phyloP scores from a whole-genome alignment of 2,888 invertebrate species.

The Pheosia tremula region DNA sequence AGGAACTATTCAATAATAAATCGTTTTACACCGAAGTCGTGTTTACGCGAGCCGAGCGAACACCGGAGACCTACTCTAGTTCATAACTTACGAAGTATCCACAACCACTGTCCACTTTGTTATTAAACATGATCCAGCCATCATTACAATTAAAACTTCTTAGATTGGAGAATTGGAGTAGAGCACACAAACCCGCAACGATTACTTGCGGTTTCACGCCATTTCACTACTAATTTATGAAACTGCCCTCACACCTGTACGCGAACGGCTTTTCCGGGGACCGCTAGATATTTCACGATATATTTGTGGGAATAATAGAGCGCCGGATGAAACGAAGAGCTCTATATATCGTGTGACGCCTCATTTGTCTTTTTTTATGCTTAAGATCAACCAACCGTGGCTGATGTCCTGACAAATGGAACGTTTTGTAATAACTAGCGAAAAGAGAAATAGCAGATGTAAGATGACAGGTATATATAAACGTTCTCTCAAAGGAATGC shows the following conservation, averaged over 20 bases:
- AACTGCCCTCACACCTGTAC: constrained; percentile 21
- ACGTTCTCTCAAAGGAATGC: too few species aligned
- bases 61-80: background rate
- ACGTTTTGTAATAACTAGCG: background rate
- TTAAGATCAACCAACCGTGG: background rate
- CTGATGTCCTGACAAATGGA: background rate
- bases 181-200: constrained; percentile 14
- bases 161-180: too few species aligned
- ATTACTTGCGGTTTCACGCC: constrained; percentile 46
- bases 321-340: background rate
- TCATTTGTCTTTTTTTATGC: background rate
- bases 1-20: constrained; percentile 23
- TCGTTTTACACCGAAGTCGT: constrained; percentile 30
- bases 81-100: too few species aligned
- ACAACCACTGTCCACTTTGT: too few species aligned
- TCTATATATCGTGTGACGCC: background rate
- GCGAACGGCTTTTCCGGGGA: background rate
- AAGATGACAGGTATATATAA: too few species aligned
- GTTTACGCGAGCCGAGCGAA: constrained; percentile 12
- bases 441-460: too few species aligned
- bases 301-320: background rate
- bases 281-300: background rate
- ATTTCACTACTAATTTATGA: constrained; percentile 44
- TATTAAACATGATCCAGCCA: too few species aligned
- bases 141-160: too few species aligned